Percentiles rank a stretch among this genome's conserved stretches.
These are phyloP conservation scores for Chymomyza caudatula DNA, from an alignment of 2,888 invertebrate species.

Conservation along the genomic window DNA sequence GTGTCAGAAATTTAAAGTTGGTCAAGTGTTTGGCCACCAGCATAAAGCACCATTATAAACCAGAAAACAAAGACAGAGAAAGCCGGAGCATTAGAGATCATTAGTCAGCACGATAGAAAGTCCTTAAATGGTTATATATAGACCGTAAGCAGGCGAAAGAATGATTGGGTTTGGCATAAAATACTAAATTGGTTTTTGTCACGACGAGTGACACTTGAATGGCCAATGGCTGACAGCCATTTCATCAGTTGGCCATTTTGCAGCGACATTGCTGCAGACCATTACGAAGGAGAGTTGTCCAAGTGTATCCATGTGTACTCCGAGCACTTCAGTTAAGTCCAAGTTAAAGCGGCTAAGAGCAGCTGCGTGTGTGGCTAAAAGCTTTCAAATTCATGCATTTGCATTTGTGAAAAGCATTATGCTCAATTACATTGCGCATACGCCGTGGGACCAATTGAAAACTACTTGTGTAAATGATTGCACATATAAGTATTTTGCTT, in stretches of 20 bases:
- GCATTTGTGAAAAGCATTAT: too few species aligned
- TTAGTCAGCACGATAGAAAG: neutral
- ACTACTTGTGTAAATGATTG: neutral
- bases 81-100: neutral
- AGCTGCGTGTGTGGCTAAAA: neutral
- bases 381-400: neutral
- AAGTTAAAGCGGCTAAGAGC: neutral
- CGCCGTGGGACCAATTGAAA: neutral
- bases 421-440: neutral
- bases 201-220: constrained; percentile 33
- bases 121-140: neutral
- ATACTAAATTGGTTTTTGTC: constrained; percentile 30
- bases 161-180: neutral
- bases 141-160: neutral
- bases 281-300: neutral
- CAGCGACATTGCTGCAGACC: neutral
- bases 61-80: neutral
- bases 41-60: neutral
- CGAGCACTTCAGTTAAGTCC: neutral
- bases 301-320: neutral
- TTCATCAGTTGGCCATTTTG: neutral
- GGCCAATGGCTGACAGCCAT: constrained; percentile 6
- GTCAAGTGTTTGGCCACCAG: constrained; percentile 22
- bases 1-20: constrained; percentile 9
- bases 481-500: too few species aligned